A percentile compares a stretch with the other conserved stretches of the same genome.
These are phyloP conservation scores for Gadopsis marmoratus DNA, from an alignment of 2,797 vertebrate genomes.

Conservation along the genomic window DNA sequence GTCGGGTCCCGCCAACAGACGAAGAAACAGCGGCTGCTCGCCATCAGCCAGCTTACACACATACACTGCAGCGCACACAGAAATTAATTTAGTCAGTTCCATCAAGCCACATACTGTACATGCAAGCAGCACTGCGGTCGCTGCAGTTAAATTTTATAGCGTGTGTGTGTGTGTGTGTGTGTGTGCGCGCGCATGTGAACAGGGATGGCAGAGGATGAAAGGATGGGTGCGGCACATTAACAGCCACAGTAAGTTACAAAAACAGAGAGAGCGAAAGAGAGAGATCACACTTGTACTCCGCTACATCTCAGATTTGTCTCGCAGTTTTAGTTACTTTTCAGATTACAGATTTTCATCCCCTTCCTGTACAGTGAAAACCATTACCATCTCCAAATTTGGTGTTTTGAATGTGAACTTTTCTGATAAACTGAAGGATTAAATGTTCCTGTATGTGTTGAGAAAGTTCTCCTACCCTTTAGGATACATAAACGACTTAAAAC, in stretches of 20 bases:
- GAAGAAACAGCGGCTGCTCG: slow-evolving; percentile 94
- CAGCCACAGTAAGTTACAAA: slow-evolving; percentile 37
- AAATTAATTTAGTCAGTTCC: slow-evolving; percentile 21
- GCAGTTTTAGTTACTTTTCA: too few relatives aligned
- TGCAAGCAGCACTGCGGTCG: slow-evolving; percentile 27
- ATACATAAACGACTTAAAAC: too few relatives aligned
- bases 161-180: slow-evolving; percentile 1
- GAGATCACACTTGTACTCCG: background rate
- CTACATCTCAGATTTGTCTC: too few relatives aligned
- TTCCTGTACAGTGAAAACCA: too few relatives aligned
- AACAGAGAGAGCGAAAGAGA: slow-evolving; percentile 20
- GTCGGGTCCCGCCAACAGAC: slow-evolving; percentile 92
- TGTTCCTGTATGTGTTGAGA: too few relatives aligned
- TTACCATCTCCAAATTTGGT: too few relatives aligned
- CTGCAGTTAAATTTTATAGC: slow-evolving; percentile 17
- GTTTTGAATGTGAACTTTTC: too few relatives aligned
- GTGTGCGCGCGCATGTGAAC: slow-evolving; percentile 22
- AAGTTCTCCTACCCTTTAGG: too few relatives aligned
- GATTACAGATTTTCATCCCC: too few relatives aligned
- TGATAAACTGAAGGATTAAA: too few relatives aligned
- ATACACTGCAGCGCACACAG: slow-evolving; percentile 86
- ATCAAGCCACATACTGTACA: slow-evolving; percentile 29
- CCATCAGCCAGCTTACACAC: slow-evolving; percentile 93
- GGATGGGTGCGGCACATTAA: slow-evolving; percentile 38
- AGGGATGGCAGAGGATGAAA: slow-evolving; percentile 40